Base-by-base conservation (phyloP, 2,113 vertebrate genomes). In the Oncorhynchus nerka region DNA sequence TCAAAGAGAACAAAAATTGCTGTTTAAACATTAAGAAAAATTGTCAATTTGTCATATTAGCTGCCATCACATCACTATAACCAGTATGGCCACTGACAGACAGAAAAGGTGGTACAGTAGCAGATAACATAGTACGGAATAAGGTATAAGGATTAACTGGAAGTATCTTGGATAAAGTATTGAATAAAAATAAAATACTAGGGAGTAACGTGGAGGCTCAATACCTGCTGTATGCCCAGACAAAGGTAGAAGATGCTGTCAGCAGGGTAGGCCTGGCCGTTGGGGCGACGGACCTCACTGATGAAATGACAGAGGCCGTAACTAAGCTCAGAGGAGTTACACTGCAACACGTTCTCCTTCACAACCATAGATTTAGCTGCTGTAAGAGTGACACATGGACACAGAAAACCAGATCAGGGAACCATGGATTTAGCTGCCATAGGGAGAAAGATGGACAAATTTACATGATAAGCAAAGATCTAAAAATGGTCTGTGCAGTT, bases 211-310 rank as follows among this genome's bases (percentile, higher is more conserved):
- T 55, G 9, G 9, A 45, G 39, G 39, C 39, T 45, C 39, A 45
- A 45, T 55, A 99, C 97, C 97, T 99, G 96, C 84, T 99, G 97
- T 91, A 99, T 96, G 92, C 97, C 97, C 94, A 99, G 94, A 93
- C 97, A 99, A 90, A 99, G 95, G 88, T 97, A 99, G 84, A 99
- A 96, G 88, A 98, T 94, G 92, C 97, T 99, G 92, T 99, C 97
- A 0, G 97, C 94, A 76, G 95, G 93, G 6, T 99, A 99, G 57
- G 92, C 85, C 83, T 96, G 94, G 78, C 97, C 96, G 20, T 96
- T 97, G 80, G 97, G 97, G 87, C 97, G 94, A 74, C 95, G 94
- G 79, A 96, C 96, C 88, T 99, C 97, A 84, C 92, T 94, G 81
- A 99, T 95, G 88, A 99, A 99, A 80, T 89, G 94, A 86, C 95